Conservation (phyloP, 2,797 vertebrate genomes). For the Oophaga sylvatica region DNA sequence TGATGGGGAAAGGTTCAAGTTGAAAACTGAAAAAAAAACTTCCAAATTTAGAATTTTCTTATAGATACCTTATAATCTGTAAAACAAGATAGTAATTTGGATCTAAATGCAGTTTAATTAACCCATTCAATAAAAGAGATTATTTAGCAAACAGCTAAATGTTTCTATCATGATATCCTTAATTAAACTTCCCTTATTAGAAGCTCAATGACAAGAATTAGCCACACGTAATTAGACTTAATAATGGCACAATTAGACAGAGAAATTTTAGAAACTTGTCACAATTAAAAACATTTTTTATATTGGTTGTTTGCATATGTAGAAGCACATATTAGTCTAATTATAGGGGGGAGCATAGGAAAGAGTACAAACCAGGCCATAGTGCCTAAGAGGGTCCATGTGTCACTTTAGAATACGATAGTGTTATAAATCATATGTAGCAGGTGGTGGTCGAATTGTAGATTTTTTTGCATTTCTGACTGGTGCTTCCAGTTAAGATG, state of each 20-base stretch:
- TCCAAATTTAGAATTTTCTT: background rate
- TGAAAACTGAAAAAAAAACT: background rate
- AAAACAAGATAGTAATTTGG: background rate
- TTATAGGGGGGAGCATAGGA: background rate
- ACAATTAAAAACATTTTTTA: slow-evolving; percentile 2
- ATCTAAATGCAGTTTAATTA: slow-evolving; percentile 40
- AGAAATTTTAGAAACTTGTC: slow-evolving; percentile 2
- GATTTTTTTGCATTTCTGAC: too few relatives aligned
- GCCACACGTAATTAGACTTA: slow-evolving; percentile 50
- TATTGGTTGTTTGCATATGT: slow-evolving; percentile 9
- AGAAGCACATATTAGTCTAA: background rate
- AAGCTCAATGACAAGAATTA: slow-evolving; percentile 48
- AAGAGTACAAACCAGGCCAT: too few relatives aligned
- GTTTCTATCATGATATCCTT: slow-evolving; percentile 34
- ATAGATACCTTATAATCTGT: background rate
- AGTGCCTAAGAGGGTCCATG: background rate
- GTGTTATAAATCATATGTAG: background rate
- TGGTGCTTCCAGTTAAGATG: too few relatives aligned
- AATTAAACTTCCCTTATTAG: slow-evolving; percentile 53
- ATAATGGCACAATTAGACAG: slow-evolving; percentile 54
- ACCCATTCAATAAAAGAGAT: slow-evolving; percentile 21
- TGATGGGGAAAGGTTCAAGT: background rate
- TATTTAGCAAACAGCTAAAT: slow-evolving; percentile 29
- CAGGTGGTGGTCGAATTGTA: background rate
- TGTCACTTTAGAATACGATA: background rate